Percentiles rank a stretch among this genome's conserved stretches.
Evolutionary conservation across 2,113 vertebrate species (phyloP).

Genomic region (Progne subis): DNA sequence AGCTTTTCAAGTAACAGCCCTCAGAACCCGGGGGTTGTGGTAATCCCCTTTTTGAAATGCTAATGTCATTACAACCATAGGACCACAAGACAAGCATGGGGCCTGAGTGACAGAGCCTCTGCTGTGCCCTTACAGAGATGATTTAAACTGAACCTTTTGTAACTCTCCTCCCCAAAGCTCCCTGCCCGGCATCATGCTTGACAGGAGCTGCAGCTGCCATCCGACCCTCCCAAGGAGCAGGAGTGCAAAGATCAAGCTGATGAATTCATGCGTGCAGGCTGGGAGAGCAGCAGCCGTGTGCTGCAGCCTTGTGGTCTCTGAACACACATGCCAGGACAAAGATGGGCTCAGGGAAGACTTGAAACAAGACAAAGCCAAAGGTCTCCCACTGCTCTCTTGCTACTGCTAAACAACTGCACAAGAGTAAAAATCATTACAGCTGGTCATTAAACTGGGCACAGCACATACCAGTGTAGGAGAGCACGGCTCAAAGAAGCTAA

Average conservation of each 20-base stretch:
- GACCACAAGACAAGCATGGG: conserved; percentile 17
- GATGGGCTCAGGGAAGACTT: background rate
- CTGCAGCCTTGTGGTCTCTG: background rate
- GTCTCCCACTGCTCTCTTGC: background rate
- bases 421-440: background rate
- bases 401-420: background rate
- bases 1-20: background rate
- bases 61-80: conserved; percentile 64
- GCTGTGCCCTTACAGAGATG: conserved; percentile 36
- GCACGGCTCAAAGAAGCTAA: background rate
- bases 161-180: background rate
- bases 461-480: background rate
- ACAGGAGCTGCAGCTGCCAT: conserved; percentile 53
- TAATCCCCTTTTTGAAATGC: conserved; percentile 70
- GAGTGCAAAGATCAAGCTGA: conserved; percentile 42
- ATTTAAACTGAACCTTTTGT: conserved; percentile 55
- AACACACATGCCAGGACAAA: background rate
- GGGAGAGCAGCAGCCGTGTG: rapidly evolving
- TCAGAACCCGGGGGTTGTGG: background rate
- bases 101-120: conserved; percentile 24
- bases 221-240: background rate
- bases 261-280: background rate
- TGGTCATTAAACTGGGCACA: background rate
- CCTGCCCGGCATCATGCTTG: background rate
- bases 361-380: background rate